Percentiles rank a stretch among this genome's conserved stretches.
phyloP scores from a whole-genome alignment of 2,888 invertebrate genomes.

The Pherbina coryleti region DNA sequence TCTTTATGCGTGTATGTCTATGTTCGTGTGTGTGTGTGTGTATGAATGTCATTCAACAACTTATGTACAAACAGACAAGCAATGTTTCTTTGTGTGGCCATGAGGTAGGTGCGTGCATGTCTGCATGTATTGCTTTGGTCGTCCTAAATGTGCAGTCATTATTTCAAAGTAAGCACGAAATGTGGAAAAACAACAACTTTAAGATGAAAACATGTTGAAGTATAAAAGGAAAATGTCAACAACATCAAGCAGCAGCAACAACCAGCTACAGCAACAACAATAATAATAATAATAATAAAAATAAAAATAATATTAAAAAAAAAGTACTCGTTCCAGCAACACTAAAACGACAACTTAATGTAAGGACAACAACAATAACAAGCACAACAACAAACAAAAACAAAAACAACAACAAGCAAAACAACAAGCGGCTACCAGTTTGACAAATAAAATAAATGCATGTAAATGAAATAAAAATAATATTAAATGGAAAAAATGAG shows the following conservation, averaged over 20 bases:
- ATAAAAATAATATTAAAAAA: too few species aligned
- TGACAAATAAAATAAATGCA: background rate
- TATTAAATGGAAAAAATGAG: background rate
- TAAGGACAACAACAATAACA: background rate
- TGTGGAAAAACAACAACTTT: background rate
- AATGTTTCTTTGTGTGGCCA: background rate
- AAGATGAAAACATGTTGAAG: background rate
- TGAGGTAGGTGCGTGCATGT: slow-evolving; percentile 3
- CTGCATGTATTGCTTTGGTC: slow-evolving; percentile 1
- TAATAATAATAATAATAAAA: background rate
- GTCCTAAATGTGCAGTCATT: slow-evolving; percentile 34
- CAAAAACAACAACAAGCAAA: background rate
- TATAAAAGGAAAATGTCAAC: background rate
- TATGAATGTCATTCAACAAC: background rate
- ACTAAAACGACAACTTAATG: too few species aligned
- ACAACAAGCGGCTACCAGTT: too few species aligned
- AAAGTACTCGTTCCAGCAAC: too few species aligned
- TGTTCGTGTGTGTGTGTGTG: background rate
- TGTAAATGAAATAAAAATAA: background rate
- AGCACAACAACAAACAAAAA: background rate
- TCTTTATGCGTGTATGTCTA: background rate
- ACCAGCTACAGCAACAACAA: background rate
- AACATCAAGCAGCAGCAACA: background rate
- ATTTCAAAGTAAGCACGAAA: slow-evolving; percentile 18
- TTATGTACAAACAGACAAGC: background rate